Evolutionary conservation across 2,797 vertebrate genomes (phyloP), one percentile per base, ranked within the genome.

Genomic region (Simalia tracyae): DNA sequence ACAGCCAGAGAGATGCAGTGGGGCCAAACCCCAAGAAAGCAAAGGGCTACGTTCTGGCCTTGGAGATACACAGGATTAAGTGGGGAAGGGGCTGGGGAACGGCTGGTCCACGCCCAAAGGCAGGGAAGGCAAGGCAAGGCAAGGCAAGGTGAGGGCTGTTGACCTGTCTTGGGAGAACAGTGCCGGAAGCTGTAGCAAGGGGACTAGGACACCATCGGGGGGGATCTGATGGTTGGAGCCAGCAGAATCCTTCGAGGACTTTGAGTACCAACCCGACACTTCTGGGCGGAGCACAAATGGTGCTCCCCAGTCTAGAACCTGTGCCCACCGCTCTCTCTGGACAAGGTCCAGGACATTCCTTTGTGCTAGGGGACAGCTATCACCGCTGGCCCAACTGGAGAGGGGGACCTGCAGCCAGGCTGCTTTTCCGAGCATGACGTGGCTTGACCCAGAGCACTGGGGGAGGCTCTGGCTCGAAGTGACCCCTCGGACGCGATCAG

Each of bases 401-500:
- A 7, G 68, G 68, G 19, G 68, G 28, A 42, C 17, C 68, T 19
- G 31, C 68, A 76, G 31, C 31, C 28, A 54, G 50, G 50, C 50
- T 54, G 50, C 50, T 8, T 54, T 54, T 54, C 50, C 8, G 8
- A 54, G 50, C 50, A 15, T 31, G 66, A n/a, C 11, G 4, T 31
- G 0, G 4, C 66, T 31, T 68, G 66, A 17, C 66, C 5, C 0
- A 5, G 68, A 36, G 28, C 84, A 85, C 22, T 42, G 12, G 50
- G 24, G 46, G 11, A 14, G n/a, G 89, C 84, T 57, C 26, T 8
- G 1, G 50, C 89, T 91, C 59, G 68, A 87, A 85, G 60, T 89
- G 91, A 92, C 92, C 81, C 94, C 91, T 89, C 90, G 4, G 54
- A 95, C 89, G 64, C 81, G 93, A 88, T 8, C 57, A 92, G 91